phyloP scores from a whole-genome alignment of 2,888 invertebrate genomes.

The Aphodius granarius region DNA sequence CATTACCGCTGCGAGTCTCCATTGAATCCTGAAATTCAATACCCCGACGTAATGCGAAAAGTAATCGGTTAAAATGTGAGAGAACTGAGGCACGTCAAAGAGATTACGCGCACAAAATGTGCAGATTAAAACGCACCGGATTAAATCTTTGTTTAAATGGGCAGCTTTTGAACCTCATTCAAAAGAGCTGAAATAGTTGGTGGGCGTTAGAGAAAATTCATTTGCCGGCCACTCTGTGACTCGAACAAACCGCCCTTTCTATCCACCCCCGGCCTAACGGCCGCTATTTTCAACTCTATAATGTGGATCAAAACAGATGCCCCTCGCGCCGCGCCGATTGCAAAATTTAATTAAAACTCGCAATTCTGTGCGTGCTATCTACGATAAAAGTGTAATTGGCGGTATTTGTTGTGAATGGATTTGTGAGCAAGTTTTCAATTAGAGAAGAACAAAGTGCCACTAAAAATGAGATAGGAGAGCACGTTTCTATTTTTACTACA shows the following conservation, averaged over 20 bases:
- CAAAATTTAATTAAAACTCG: background rate
- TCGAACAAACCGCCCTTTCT: background rate
- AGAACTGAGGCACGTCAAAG: background rate
- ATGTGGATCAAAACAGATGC: background rate
- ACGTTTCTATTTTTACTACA: too few relatives aligned
- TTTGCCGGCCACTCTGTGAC: background rate
- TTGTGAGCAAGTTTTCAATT: background rate
- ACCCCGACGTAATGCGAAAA: background rate
- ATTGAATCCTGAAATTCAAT: background rate
- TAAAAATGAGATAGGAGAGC: too few relatives aligned
- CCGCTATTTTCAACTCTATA: background rate
- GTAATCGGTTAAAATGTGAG: background rate
- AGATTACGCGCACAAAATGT: background rate
- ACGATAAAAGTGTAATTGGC: background rate
- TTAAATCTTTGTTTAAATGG: background rate
- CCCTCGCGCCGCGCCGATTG: background rate
- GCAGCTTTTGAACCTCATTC: background rate
- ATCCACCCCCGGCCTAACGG: background rate
- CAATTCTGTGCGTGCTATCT: background rate
- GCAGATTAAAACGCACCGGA: background rate
- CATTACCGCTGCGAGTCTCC: background rate
- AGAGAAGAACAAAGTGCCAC: background rate
- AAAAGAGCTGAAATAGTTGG: background rate
- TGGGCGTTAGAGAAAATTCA: background rate
- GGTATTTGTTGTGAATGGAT: background rate